Evolutionary conservation across 2,113 vertebrate genomes (phyloP).

Genomic region (Rallus limicola): DNA sequence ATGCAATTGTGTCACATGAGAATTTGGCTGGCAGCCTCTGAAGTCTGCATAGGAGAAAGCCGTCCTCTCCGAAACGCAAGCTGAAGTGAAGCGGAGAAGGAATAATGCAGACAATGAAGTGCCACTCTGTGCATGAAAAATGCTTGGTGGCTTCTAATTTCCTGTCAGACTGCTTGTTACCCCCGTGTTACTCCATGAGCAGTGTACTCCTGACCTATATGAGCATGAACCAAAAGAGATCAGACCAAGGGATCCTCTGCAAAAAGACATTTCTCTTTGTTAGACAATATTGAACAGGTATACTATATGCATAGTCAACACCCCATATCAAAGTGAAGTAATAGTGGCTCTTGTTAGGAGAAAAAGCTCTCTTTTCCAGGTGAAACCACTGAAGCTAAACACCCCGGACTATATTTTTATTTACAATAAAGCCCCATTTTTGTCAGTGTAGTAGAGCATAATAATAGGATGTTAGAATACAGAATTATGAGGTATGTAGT

Average conservation of each 20-base stretch:
- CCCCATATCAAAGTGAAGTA: neutral
- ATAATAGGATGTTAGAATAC: neutral
- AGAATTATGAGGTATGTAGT: neutral
- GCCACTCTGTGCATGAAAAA: neutral
- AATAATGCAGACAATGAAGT: neutral
- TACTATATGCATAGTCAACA: no score
- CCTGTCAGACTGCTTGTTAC: neutral
- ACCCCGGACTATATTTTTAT: neutral
- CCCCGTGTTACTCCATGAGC: neutral
- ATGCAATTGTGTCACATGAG: conserved; percentile 52
- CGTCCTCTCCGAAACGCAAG: neutral
- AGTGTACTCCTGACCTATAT: neutral
- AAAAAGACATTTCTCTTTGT: neutral
- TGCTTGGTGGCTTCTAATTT: neutral
- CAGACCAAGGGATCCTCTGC: neutral
- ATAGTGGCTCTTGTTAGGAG: neutral
- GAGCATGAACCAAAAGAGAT: neutral
- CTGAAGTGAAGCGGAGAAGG: neutral
- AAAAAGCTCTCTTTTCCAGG: neutral
- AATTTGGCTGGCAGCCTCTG: conserved; percentile 13
- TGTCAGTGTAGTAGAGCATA: neutral
- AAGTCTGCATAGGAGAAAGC: neutral
- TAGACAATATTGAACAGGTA: neutral
- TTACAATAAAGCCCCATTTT: neutral
- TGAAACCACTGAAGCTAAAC: neutral